Conservation (phyloP, 2,113 vertebrate genomes). For the Loxodonta africana region DNA sequence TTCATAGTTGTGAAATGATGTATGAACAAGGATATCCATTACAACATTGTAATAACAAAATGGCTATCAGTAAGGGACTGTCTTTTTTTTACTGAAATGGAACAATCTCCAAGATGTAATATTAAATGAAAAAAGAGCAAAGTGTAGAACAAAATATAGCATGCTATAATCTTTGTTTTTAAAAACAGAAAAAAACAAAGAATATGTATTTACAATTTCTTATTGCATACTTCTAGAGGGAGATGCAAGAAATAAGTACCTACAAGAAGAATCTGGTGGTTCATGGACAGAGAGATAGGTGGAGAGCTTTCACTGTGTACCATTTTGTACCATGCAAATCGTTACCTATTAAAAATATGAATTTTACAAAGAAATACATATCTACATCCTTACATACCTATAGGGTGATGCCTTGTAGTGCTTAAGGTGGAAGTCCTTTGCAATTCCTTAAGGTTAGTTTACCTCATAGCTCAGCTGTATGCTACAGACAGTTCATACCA, state of each 20-base stretch:
- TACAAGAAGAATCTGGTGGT: neutral
- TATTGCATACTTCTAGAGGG: slow-evolving; percentile 18
- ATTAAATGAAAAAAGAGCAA: slow-evolving; percentile 32
- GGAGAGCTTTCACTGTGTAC: neutral
- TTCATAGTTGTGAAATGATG: slow-evolving; percentile 17
- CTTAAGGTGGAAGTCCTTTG: neutral
- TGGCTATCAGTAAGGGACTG: neutral
- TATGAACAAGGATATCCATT: neutral
- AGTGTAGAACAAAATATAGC: neutral
- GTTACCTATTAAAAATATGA: neutral
- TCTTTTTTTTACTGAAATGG: neutral
- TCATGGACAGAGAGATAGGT: slow-evolving; percentile 27
- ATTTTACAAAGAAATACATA: slow-evolving; percentile 34
- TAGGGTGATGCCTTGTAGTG: neutral
- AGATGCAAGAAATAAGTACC: slow-evolving; percentile 13
- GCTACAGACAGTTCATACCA: neutral
- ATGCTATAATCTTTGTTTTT: slow-evolving; percentile 3
- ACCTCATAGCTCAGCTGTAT: neutral
- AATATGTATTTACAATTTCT: slow-evolving; percentile 27
- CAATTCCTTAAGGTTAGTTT: neutral
- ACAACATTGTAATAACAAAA: neutral
- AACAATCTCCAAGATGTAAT: neutral
- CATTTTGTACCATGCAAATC: neutral
- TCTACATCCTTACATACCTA: neutral
- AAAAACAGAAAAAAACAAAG: neutral